Evolutionary conservation across 2,113 vertebrate species (phyloP), one percentile per base, ranked within the genome.

Genomic region (Camarhynchus parvulus): DNA sequence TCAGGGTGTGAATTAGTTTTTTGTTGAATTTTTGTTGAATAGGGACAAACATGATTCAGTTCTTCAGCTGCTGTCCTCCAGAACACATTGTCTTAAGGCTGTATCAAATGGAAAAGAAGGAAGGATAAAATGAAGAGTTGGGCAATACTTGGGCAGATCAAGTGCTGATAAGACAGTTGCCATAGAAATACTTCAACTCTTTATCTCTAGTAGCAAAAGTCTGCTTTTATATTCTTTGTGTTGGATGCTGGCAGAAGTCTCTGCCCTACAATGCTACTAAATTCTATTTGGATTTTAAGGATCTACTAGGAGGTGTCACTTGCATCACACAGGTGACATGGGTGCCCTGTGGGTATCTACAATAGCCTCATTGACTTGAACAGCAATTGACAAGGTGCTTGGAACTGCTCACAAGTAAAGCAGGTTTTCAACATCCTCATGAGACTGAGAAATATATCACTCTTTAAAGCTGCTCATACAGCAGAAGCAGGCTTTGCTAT

Each of bases 401-500:
- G 68, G 76, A 67, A 80, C 28, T 44, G 39, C 17, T 47, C 37
- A 47, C 20, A 66, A 55, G 28, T 50, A 59, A 90, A 86, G 28
- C 6, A 83, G 44, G n/a, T 52, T 89, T 86, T 86, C 92, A 74
- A 17, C 13, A 30, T 13, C 33, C 35, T 84, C 67, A 44, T 46
- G 30, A 85, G 53, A 75, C 62, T 63, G 50, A 89, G 70, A 83
- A 95, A 91, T 67, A 16, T 6, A 83, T 58, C 78, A 74, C 59
- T 88, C 50, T 73, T 37, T 90, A 83, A 85, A 76, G 66, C 31
- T 83, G 76, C 83, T 83, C 78, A 49, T 55, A 90, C 30, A 67
- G 55, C 78, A 91, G 33, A 88, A 39, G 59, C 21, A 91, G 52
- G 63, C 50, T 95, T 91, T 94, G 72, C 64, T 83, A 72, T 94